Conservation (phyloP, 2,888 invertebrate genomes). For the Saturnia pavonia region DNA sequence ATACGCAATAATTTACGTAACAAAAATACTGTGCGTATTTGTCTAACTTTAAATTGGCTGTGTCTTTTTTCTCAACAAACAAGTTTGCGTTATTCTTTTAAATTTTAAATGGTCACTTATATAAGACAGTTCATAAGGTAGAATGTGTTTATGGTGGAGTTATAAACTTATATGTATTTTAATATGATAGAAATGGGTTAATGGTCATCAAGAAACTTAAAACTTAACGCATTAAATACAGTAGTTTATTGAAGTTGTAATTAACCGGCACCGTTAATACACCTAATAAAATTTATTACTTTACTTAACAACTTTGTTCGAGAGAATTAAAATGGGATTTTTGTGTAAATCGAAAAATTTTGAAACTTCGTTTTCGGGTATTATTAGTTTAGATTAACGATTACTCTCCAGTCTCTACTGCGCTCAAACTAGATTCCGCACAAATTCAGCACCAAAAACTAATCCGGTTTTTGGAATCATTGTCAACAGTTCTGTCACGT, state of each 20-base stretch:
- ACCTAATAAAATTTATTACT: conserved; percentile 4
- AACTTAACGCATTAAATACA: background rate
- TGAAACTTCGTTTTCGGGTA: background rate
- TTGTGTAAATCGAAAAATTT: background rate
- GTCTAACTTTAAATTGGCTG: background rate
- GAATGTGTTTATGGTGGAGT: background rate
- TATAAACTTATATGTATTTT: background rate
- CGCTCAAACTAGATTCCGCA: too few species aligned
- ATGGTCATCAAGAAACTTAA: conserved; percentile 4
- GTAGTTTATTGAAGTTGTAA: conserved; percentile 1
- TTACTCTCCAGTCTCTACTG: too few species aligned
- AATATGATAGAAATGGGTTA: conserved; percentile 16
- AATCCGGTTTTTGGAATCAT: too few species aligned
- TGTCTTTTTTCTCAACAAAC: background rate
- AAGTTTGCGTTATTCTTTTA: background rate
- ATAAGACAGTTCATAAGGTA: background rate
- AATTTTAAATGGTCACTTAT: background rate
- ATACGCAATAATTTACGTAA: too few species aligned
- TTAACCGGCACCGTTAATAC: conserved; percentile 8
- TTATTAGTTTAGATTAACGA: too few species aligned
- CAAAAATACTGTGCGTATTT: too few species aligned
- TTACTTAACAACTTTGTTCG: background rate
- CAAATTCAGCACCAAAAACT: too few species aligned
- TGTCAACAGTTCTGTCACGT: too few species aligned
- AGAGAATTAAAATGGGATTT: conserved; percentile 4